Evolutionary conservation across 2,888 invertebrate genomes (phyloP).

Genomic region (Allacma fusca): DNA sequence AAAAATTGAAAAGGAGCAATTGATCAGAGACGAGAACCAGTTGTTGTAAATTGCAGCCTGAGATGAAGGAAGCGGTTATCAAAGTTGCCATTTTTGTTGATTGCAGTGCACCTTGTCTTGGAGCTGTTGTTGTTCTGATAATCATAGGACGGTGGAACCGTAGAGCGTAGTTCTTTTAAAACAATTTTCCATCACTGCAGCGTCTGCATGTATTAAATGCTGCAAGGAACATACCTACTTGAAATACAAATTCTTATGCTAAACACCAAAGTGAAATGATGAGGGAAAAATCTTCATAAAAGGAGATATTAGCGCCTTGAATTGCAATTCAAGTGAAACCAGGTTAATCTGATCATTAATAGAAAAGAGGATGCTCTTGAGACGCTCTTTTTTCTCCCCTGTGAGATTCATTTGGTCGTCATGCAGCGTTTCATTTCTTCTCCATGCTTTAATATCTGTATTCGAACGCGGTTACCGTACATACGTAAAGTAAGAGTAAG

Average conservation of each 20-base stretch:
- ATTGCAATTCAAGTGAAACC: constrained; percentile 30
- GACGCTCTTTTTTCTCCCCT: constrained; percentile 3
- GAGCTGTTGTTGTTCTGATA: not conserved
- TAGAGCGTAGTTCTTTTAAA: too few species aligned
- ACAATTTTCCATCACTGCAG: too few species aligned
- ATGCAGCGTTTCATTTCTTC: constrained; percentile 24
- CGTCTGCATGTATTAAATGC: not conserved
- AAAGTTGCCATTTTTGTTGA: constrained; percentile 27
- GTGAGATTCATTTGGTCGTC: constrained; percentile 31
- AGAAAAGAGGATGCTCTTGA: constrained; percentile 36
- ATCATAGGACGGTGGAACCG: too few species aligned
- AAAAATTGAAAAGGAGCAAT: constrained; percentile 17
- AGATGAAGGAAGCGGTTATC: not conserved
- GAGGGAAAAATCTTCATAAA: constrained; percentile 32
- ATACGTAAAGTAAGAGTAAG: not conserved
- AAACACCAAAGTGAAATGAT: constrained; percentile 21
- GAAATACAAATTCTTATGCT: not conserved
- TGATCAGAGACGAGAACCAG: constrained; percentile 34
- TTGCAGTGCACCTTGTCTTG: not conserved
- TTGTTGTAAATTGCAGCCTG: constrained; percentile 7
- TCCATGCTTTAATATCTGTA: constrained; percentile 18
- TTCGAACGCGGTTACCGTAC: constrained; percentile 4
- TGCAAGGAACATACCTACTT: too few species aligned
- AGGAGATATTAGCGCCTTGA: constrained; percentile 39
- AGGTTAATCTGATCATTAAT: constrained; percentile 44